Evolutionary conservation across 2,113 vertebrate species (phyloP), one percentile per base, ranked within the genome.

Genomic region (Hippopotamus amphibius): DNA sequence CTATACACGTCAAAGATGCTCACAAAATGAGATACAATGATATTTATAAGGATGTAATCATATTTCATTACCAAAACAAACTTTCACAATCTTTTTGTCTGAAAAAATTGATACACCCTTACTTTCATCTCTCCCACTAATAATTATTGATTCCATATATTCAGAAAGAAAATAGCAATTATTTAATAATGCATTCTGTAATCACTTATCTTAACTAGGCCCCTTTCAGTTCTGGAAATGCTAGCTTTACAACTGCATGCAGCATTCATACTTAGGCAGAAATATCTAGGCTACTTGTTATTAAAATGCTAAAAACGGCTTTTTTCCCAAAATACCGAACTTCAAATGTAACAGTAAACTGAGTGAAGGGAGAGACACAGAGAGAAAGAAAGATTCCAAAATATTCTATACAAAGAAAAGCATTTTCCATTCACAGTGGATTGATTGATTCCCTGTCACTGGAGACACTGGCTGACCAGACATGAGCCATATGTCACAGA

Each of bases 381-480:
- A 93, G 22, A 63, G 8, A 48, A 26, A 74, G 6, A 81, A 37
- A 83, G 28, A 96, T n/a, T 83, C 26, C 33, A 71, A 77, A 37
- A 7, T 65, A 57, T n/a, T 66, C 28, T n/a, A 79, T 37, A 48
- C 17, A 63, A 92, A 93, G 43, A 37, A 79, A 95, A 91, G 26
- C 28, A 37, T 86, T 95, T 94, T 65, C 22, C 24, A 17, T 79
- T 53, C 57, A 59, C 65, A 82, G 5, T 14, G 16, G 86, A 33
- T 26, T 95, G 82, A 97, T 48, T 53, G 77, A 94, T 94, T 94
- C 66, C 61, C 43, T 79, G 57, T 83, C 37, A 17, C 9, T 37
- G 41, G 55, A 79, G 79, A 93, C 55, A 95, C 66, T 85, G 76
- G 57, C 59, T 81, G 77, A 91, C 53, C 76, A 96, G 66, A 96